These are phyloP conservation scores for Stenodera caucasica DNA, from an alignment of 2,888 invertebrate genomes.

Conservation along the genomic window DNA sequence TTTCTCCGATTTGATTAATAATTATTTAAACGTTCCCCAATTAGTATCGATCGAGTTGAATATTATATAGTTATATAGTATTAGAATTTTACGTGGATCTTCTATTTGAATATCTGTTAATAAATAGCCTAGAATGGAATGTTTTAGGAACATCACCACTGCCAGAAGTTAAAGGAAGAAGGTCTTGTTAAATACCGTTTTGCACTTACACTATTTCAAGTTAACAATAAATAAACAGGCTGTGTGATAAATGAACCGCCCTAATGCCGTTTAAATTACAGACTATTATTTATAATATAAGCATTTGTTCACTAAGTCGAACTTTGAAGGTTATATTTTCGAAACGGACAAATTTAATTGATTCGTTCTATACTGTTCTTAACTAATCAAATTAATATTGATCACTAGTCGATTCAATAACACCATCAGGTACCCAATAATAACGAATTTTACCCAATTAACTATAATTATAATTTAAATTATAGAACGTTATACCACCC, in stretches of 20 bases:
- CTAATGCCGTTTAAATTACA: slow-evolving; percentile 39
- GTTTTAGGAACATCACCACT: slow-evolving; percentile 38
- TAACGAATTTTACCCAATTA: slow-evolving; percentile 2
- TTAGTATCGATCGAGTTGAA: too few species aligned
- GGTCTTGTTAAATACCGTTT: slow-evolving; percentile 38
- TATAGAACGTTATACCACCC: neutral
- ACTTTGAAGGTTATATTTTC: slow-evolving; percentile 20
- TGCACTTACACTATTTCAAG: slow-evolving; percentile 34
- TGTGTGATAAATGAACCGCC: slow-evolving; percentile 37
- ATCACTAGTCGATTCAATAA: slow-evolving; percentile 16
- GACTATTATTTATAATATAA: slow-evolving; percentile 35
- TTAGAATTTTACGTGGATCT: too few species aligned
- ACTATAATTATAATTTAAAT: slow-evolving; percentile 13
- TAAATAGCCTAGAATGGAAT: slow-evolving; percentile 24
- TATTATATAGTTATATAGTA: too few species aligned
- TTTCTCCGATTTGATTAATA: neutral
- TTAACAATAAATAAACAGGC: slow-evolving; percentile 38
- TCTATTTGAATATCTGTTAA: slow-evolving; percentile 32
- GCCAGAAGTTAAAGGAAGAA: slow-evolving; percentile 35
- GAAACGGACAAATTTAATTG: slow-evolving; percentile 20
- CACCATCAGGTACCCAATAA: neutral
- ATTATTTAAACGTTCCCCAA: too few species aligned
- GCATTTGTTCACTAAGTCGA: slow-evolving; percentile 22
- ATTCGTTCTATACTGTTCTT: slow-evolving; percentile 17
- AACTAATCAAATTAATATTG: slow-evolving; percentile 24